Percentiles rank a stretch among this genome's conserved stretches.
Evolutionary conservation across 92 coral and sea anemone genomes (phyloP).

Genomic region (Blastomussa wellsi): DNA sequence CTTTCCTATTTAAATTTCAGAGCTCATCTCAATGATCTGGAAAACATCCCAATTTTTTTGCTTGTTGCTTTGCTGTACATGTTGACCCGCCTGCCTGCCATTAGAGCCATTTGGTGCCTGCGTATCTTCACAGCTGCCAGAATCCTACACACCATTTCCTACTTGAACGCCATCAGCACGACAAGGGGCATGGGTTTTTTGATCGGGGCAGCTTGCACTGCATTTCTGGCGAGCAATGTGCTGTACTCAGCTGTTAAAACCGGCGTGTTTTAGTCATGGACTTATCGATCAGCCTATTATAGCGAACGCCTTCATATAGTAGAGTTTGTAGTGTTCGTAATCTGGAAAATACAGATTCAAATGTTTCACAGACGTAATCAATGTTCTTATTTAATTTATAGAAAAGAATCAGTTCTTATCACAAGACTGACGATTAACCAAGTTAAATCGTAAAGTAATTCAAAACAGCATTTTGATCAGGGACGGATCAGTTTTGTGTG

Average conservation of each 20-base stretch:
- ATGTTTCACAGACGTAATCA: too few species aligned
- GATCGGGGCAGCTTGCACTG: slow-evolving; percentile 41
- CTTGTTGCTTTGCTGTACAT: slow-evolving; percentile 71
- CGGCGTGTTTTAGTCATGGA: slow-evolving; percentile 17
- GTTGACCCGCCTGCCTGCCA: slow-evolving; percentile 55
- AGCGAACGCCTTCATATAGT: too few species aligned
- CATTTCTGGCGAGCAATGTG: slow-evolving; percentile 33
- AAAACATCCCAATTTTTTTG: slow-evolving; percentile 80
- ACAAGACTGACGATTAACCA: too few species aligned
- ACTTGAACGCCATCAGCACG: slow-evolving; percentile 8
- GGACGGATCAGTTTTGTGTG: too few species aligned
- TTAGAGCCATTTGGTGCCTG: slow-evolving; percentile 70
- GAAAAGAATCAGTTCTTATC: too few species aligned
- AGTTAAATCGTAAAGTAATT: too few species aligned
- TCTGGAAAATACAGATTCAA: too few species aligned
- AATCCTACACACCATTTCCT: slow-evolving; percentile 67
- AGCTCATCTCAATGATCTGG: slow-evolving; percentile 86
- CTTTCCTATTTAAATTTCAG: slow-evolving; percentile 40
- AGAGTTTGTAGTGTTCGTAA: too few species aligned
- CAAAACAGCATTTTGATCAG: too few species aligned
- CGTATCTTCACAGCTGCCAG: slow-evolving; percentile 79
- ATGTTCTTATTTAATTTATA: too few species aligned
- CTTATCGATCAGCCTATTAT: too few species aligned
- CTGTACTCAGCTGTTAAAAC: slow-evolving; percentile 15
- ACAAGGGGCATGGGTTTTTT: slow-evolving; percentile 30